Percentiles rank a stretch among this genome's conserved stretches.
Evolutionary conservation across 2,888 invertebrate genomes (phyloP).

Genomic region (Tenthredo distinguenda): DNA sequence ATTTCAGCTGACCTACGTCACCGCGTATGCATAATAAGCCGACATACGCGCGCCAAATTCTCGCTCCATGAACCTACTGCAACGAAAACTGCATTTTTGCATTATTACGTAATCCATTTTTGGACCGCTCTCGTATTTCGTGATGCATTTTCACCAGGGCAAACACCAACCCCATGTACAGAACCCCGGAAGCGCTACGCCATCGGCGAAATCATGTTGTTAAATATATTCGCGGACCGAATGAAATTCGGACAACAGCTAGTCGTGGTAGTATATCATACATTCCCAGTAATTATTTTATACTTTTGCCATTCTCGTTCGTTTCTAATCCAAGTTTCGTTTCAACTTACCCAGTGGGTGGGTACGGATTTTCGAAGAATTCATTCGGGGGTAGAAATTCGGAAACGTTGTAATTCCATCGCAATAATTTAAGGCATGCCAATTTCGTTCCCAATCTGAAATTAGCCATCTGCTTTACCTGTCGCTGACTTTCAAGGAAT

Average conservation of each 20-base stretch:
- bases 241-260: conserved; percentile 8
- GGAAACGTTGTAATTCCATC: not conserved
- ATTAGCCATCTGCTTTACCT: not conserved
- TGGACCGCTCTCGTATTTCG: not conserved
- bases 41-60: not conserved
- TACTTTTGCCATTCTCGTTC: not conserved
- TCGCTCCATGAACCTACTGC: not conserved
- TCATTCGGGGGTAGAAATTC: not conserved
- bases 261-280: not conserved
- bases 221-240: conserved; percentile 21
- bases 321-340: not conserved
- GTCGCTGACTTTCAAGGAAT: conserved; percentile 44
- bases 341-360: not conserved
- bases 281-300: not conserved
- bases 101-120: conserved; percentile 16
- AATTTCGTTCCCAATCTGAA: not conserved
- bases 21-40: conserved; percentile 32
- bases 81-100: conserved; percentile 24
- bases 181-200: not conserved
- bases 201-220: conserved; percentile 23
- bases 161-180: not conserved
- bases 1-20: conserved; percentile 59
- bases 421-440: not conserved
- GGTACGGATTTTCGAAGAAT: not conserved
- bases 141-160: conserved; percentile 4